A percentile compares a stretch with the other conserved stretches of the same genome.
Evolutionary conservation across 2,797 vertebrate species (phyloP).

Genomic region (Dicrostonyx torquatus): DNA sequence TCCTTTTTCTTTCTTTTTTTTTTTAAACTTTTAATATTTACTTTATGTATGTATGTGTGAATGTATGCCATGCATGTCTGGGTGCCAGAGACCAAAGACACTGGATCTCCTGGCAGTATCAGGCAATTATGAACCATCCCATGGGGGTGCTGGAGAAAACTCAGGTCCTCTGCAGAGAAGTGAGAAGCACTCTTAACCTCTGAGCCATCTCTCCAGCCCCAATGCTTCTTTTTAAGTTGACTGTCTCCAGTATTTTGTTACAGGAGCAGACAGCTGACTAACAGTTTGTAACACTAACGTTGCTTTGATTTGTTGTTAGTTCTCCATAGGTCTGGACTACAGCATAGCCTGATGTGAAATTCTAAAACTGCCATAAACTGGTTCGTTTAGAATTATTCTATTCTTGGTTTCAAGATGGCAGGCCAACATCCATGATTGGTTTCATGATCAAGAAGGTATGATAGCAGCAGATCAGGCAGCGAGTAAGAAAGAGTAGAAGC

Average conservation of each 20-base stretch:
- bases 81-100: neutral
- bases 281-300: neutral
- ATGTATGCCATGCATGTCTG: neutral
- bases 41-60: neutral
- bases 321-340: neutral
- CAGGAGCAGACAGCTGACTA: neutral
- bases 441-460: neutral
- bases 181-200: neutral
- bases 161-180: neutral
- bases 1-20: neutral
- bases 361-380: neutral
- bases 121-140: neutral
- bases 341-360: neutral
- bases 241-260: neutral
- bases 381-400: neutral
- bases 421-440: neutral
- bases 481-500: slow-evolving; percentile 89
- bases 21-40: neutral
- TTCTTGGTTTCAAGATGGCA: neutral
- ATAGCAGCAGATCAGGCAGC: slow-evolving; percentile 91
- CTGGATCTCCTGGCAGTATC: neutral
- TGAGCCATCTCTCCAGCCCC: neutral
- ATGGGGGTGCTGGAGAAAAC: neutral
- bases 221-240: neutral
- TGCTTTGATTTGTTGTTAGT: neutral